phyloP scores from a whole-genome alignment of 2,797 vertebrate genomes.

The Rhodeus uyekii region DNA sequence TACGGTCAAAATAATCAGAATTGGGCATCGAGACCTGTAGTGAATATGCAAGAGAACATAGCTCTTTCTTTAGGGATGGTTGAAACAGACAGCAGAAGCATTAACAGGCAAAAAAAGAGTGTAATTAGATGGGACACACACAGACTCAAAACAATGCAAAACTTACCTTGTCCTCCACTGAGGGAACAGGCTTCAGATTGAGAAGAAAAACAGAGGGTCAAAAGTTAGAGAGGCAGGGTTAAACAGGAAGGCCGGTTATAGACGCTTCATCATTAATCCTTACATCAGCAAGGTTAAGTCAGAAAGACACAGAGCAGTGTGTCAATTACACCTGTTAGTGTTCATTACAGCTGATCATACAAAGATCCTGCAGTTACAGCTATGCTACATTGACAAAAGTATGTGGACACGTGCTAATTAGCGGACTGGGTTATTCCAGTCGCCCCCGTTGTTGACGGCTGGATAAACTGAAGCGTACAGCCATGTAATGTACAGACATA shows the following conservation, averaged over 20 bases:
- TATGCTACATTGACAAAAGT: not conserved
- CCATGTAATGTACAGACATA: not conserved
- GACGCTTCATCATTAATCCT: constrained; percentile 16
- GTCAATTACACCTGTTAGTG: constrained; percentile 7
- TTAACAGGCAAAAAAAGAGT: constrained; percentile 7
- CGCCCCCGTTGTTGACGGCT: not conserved
- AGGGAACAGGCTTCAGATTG: constrained; percentile 87
- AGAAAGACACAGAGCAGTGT: constrained; percentile 12
- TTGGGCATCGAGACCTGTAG: not conserved
- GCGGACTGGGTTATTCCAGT: not conserved
- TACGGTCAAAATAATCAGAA: not conserved
- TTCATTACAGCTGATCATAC: constrained; percentile 19
- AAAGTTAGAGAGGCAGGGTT: constrained; percentile 74
- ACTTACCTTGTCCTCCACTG: constrained; percentile 95
- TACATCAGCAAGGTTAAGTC: not conserved
- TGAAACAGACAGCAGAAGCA: constrained; percentile 9
- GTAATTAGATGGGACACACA: constrained; percentile 25
- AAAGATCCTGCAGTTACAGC: not conserved
- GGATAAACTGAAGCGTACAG: not conserved
- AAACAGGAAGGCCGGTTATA: constrained; percentile 41
- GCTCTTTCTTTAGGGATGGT: not conserved
- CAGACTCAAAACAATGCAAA: constrained; percentile 55
- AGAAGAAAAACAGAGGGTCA: constrained; percentile 74
- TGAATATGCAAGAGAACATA: not conserved
- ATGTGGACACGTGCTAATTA: not conserved